Base-by-base conservation (phyloP, 2,888 invertebrate species). In the Mythimna vitellina region DNA sequence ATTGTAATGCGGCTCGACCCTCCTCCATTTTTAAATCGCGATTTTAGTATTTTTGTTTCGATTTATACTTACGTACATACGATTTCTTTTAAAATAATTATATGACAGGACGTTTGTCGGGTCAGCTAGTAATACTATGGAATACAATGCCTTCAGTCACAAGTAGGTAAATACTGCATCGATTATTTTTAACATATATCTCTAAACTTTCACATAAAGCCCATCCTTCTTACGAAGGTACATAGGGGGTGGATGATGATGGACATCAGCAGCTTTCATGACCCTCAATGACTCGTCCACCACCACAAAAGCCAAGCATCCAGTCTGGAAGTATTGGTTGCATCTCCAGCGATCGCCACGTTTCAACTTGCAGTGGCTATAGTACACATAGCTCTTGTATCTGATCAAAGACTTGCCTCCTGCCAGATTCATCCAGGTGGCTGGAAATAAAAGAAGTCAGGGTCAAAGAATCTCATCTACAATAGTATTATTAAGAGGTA, bases 321-420 rank as follows among this genome's bases (percentile, higher is more conserved):
- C 72, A 60, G 22, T 70, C 17, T 51, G 32, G 0, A 61, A n/a
- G 56, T 80, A 80, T 54, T 80, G 79, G 54, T 79, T 81, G 53
- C 81, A 76, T 14, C 72, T 65, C 80, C 80, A 80, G 7, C 80
- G 76, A 65, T 72, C 81, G 17, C 70, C 72, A 17, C 35, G 4
- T 46, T 80, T 80, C 57, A 80, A 46, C 35, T 17, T 76, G 69
- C 80, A 80, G 25, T 80, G 80, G 20, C 53, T 61, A 46, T 53
- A 63, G 53, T 76, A 80, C 0, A 67, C 69, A 22, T 76, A 80
- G 20, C 20, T 56, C 14, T 76, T 80, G 57, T 80, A 80, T 46
- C 14, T 80, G 56, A 80, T 35, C 38, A 80, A 5, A 20, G 70
- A 20, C n/a, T 54, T 80, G 25, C 80, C 80, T 12, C 64, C 29